A percentile compares a stretch with the other conserved stretches of the same genome.
These are phyloP conservation scores for Menidia beryllina DNA, from an alignment of 2,113 vertebrate genomes.

Conservation along the genomic window DNA sequence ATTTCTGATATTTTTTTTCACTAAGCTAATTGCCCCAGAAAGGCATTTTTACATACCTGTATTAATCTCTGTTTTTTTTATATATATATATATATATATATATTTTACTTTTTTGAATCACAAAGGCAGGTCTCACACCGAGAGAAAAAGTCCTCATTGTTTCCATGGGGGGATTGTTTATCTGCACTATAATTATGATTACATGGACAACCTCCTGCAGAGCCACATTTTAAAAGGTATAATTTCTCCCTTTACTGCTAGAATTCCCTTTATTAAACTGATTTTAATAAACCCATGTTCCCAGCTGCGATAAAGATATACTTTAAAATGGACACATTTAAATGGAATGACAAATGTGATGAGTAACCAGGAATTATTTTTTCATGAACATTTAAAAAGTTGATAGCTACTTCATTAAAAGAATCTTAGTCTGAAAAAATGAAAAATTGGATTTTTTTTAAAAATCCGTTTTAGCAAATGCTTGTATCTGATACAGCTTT, in stretches of 20 bases:
- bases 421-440: too few relatives aligned
- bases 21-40: neutral
- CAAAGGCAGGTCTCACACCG: neutral
- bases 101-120: neutral
- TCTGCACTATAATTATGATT: conserved; percentile 1
- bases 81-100: neutral
- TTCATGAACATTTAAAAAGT: neutral
- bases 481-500: conserved; percentile 59
- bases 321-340: neutral
- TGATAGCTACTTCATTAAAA: neutral
- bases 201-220: neutral
- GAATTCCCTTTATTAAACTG: neutral
- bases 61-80: neutral
- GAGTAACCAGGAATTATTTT: neutral
- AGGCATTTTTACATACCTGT: neutral
- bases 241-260: neutral
- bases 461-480: conserved; percentile 82
- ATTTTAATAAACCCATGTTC: neutral
- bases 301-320: neutral
- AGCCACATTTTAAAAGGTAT: neutral
- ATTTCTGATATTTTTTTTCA: too few relatives aligned
- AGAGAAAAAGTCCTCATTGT: neutral
- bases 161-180: conserved; percentile 2
- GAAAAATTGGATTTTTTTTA: too few relatives aligned
- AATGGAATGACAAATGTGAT: neutral